Base-by-base conservation (phyloP, 2,797 vertebrate genomes). In the Fistularia tabacaria region DNA sequence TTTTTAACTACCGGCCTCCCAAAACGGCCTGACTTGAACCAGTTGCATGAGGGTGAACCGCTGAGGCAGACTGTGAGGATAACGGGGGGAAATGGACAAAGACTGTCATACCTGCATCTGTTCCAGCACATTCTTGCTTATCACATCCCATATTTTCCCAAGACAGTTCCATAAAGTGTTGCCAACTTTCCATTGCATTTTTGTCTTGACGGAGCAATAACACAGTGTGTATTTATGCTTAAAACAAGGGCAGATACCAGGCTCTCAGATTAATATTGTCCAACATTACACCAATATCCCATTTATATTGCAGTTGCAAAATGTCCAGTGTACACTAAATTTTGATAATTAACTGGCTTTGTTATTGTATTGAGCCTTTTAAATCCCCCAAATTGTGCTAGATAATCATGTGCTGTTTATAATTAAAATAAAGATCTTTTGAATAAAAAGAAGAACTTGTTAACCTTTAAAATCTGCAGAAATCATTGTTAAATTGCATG, bases 1-100 rank as follows among this genome's bases (percentile, higher is more conserved):
- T 66, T 79, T 76, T 75, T 82, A 86, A 87, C 81, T 82, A 84
- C 71, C 13, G 14, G 44, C 64, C 57, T 63, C 49, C 63, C 62
- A 54, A 13, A 70, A 70, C 66, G 52, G 53, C 49, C 54, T 57
- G 69, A 74, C 40, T 45, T 64, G 59, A 82, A 56, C 61, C 15
- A 44, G 57, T 55, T 37, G 69, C 66, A 67, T 65, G 76, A 79
- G 80, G 72, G 59, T 6, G 25, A 54, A 66, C 15, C 1, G 49
- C 36, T 40, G 7, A 39, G 53, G 46, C 54, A 42, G 65, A 80
- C 54, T 62, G 60, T 3, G 7, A 52, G 46, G 67, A 69, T 68
- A 74, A 70, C 64, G 51, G 54, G 62, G 13, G 1, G 36, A 48
- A 5, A 25, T 25, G 25, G 25, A 25, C 25, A 70, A 66, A 43